Evolutionary conservation across 2,797 vertebrate species (phyloP), one percentile per base, ranked within the genome.

Genomic region (Alosa sapidissima): DNA sequence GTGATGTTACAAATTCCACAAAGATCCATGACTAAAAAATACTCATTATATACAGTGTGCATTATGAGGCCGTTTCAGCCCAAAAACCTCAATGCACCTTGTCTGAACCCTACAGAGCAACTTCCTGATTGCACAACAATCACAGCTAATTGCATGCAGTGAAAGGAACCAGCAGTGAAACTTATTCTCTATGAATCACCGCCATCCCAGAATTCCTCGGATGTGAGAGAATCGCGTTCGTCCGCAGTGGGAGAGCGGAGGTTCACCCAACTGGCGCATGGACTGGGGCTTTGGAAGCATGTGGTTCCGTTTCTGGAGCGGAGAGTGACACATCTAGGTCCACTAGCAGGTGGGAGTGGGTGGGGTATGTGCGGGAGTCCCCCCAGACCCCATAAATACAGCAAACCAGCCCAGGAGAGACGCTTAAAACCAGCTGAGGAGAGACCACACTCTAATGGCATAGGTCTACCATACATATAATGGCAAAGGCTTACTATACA

Each of bases 311-410:
- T 65, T 65, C 60, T 65, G 24, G n/a, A 65, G n/a, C 60, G 24
- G 24, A 28, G 60, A n/a, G 60, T 65, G 60, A 65, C n/a, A 65
- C 60, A 65, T 65, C 24, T 65, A 65, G 60, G n/a, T 28, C 60
- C 60, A n/a, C 60, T 65, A 65, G 60, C 60, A 65, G 60, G 60
- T 65, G 60, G 60, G 60, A 10, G 24, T 10, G 60, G 24, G n/a
- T 24, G n/a, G 60, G 7, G 60, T 8, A n/a, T 24, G 60, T 24
- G n/a, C 6, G 48, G 48, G n/a, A 3, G n/a, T 65, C 60, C n/a
- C 60, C 10, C 60, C 65, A 65, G 60, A 11, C 58, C 1, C 60
- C 28, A 65, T 65, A 65, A 24, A 65, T 65, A 65, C 60, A 65
- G 60, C 24, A 65, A 9, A 65, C 24, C n/a, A 65, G 60, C 60